These are phyloP conservation scores for Ecliptopera silaceata DNA, from an alignment of 2,888 invertebrate genomes.

Conservation along the genomic window DNA sequence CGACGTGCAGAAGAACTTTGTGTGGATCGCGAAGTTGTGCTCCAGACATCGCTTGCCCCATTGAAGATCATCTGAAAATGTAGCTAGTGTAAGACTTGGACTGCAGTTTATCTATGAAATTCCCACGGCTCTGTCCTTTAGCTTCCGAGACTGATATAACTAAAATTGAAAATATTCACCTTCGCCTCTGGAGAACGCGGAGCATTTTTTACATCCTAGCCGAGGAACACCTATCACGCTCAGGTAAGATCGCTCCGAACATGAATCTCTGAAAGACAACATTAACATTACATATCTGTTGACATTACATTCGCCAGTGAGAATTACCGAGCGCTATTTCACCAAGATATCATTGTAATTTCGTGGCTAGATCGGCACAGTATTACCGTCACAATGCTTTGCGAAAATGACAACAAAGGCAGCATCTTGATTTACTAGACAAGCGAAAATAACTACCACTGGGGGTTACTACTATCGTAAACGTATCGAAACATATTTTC, in stretches of 20 bases:
- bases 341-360: too few species aligned
- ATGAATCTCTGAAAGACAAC: slow-evolving; percentile 74
- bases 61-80: slow-evolving; percentile 76
- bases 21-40: slow-evolving; percentile 96
- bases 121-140: too few species aligned
- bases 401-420: too few species aligned
- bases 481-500: too few species aligned
- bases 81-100: background rate
- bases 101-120: background rate
- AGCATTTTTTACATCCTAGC: slow-evolving; percentile 85
- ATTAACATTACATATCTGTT: too few species aligned
- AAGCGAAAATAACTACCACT: too few species aligned
- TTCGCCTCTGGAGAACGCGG: slow-evolving; percentile 76
- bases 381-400: too few species aligned
- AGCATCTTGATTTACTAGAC: too few species aligned
- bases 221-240: slow-evolving; percentile 84
- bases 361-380: too few species aligned
- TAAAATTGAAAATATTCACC: slow-evolving; percentile 46
- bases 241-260: slow-evolving; percentile 78
- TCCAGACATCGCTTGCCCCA: slow-evolving; percentile 90
- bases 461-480: too few species aligned
- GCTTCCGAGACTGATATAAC: background rate
- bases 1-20: slow-evolving; percentile 94
- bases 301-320: too few species aligned
- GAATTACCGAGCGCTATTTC: too few species aligned